These are phyloP conservation scores for Parthenolecanium corni DNA, from an alignment of 2,888 invertebrate species.

Conservation along the genomic window DNA sequence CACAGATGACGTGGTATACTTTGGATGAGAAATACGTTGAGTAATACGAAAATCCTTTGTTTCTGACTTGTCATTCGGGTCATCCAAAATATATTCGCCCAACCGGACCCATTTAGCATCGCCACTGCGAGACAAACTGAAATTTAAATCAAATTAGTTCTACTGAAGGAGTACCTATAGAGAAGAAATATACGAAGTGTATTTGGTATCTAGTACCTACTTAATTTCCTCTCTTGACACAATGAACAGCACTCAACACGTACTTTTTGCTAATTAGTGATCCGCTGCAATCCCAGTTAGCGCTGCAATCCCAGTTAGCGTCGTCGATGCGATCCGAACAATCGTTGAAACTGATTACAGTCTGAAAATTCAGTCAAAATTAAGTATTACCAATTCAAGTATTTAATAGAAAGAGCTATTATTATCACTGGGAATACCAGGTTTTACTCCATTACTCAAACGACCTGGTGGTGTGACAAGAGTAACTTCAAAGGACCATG, in stretches of 20 bases:
- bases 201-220: too few relatives aligned
- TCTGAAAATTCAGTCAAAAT: neutral
- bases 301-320: neutral
- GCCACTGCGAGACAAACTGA: too few relatives aligned
- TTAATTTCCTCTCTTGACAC: neutral
- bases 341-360: neutral
- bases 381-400: neutral
- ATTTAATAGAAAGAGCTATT: too few relatives aligned
- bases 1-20: neutral
- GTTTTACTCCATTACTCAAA: too few relatives aligned
- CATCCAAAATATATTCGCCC: constrained; percentile 36
- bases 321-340: neutral
- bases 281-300: constrained; percentile 4
- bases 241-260: constrained; percentile 4
- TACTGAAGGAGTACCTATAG: too few relatives aligned
- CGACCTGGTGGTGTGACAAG: too few relatives aligned
- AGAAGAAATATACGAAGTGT: too few relatives aligned
- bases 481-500: too few relatives aligned
- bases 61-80: neutral
- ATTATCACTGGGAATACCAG: too few relatives aligned
- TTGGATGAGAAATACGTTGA: neutral
- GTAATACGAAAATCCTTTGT: neutral
- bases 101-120: constrained; percentile 7
- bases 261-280: constrained; percentile 7
- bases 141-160: too few relatives aligned